Base-by-base conservation (phyloP, 1,140 invertebrate species). In the Thereuonema tuberculata region DNA sequence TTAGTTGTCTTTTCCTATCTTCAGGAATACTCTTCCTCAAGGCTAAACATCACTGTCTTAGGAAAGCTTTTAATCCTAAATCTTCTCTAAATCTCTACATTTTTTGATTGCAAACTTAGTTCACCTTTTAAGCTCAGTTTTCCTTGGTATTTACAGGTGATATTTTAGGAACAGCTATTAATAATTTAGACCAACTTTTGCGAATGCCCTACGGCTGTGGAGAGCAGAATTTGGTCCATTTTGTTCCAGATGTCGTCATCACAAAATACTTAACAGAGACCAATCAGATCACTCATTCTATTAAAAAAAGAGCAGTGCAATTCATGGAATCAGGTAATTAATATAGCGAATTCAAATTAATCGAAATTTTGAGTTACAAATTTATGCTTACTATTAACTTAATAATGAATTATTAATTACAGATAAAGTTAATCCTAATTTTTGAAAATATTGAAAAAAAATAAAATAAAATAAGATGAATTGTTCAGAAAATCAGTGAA, bases 201-300 rank as follows among this genome's bases (percentile, higher is more conserved):
- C 71, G 71, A 58, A 80, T 93, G 77, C 91, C 93, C 1, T 87
- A 83, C 57, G 91, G 89, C 1, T 95, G 93, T 73, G 91, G 92
- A 15, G 93, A 96, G 76, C 93, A 96, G 71, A 96, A 95, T 66
- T 90, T 96, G 86, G 74, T 93, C 0, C 87, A 91, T 66, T 88
- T 94, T 69, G 87, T 95, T 25, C 90, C 92, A 1, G 91, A 91
- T 69, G 84, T 96, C 65, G 84, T 92, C 47, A 80, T 92, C 49
- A 71, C 90, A 12, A 80, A 90, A 64, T 95, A 96, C 69, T 72
- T 89, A 1, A 80, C 63, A 27, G 62, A 66, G 2, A 75, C 74
- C 0, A 71, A 75, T 43, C 70, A 72, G 53, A 55, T 71, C 5
- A 72, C 69, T 9, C 58, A 67, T 0, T 60, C 64, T 37, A 68